Evolutionary conservation across 2,797 vertebrate species (phyloP), one percentile per base, ranked within the genome.

Genomic region (Valencia hispanica): DNA sequence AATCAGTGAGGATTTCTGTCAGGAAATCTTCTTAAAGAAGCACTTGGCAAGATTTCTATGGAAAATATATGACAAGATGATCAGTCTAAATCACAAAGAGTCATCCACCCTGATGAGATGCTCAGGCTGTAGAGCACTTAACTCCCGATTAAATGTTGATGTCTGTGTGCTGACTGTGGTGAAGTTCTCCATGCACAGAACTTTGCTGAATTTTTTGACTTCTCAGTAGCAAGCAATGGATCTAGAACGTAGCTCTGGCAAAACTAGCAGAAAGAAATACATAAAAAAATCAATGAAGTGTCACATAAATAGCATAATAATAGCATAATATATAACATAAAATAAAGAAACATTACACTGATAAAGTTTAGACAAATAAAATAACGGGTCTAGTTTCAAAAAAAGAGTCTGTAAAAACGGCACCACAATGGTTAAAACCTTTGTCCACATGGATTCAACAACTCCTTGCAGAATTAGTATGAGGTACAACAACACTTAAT

Each of bases 1-100:
- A 79, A 77, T 88, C 79, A 75, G 71, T 50, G 47, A 79, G 83
- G 86, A 87, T 90, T 90, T 90, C 71, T 86, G 84, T 84, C 72
- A 68, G 73, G 68, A 88, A 88, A 89, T 88, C 86, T 74, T 84
- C 84, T 92, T 91, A 88, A 82, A 83, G 79, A 79, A 70, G 79
- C 81, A 85, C 81, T 86, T 87, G 87, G 84, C 79, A 80, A 81
- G 79, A 86, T 86, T 79, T 88, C 83, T 73, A 6, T 73, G 43
- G 41, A 32, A 4, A 68, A 82, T 75, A 74, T 4, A 30, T 17
- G 17, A 12, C 59, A 2, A 61, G 72, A 30, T 83, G 83, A 85
- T 89, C 68, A 71, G 72, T 50, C 72, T 81, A 78, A 89, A 83
- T 88, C 78, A 77, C 32, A 72, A 86, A 77, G 83, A 70, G 72